Base-by-base conservation (phyloP, 1,140 invertebrate species). In the Triops longicaudatus region DNA sequence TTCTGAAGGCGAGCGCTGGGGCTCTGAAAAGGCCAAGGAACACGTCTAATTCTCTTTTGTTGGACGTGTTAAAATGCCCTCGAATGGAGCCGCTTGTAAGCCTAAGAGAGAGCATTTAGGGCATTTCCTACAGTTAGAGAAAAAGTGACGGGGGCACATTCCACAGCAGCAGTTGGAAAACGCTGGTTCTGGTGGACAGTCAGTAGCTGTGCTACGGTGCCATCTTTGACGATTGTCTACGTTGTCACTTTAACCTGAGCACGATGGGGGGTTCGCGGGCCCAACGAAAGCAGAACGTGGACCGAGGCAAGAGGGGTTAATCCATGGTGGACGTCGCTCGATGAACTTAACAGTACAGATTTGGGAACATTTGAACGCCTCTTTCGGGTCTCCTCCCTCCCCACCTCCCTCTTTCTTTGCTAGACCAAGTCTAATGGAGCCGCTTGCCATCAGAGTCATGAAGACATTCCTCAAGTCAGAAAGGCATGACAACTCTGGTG, bases 401-500 rank as follows among this genome's bases (percentile, higher is more conserved):
- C 50, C 22, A 22, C 50, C 50, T 37, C 31, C 50, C 50, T 63
- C 50, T 22, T 63, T 17, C 50, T 63, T 63, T 17, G 50, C 50
- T 63, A 37, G 31, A 37, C 50, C 14, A 63, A 63, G 50, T 63
- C 50, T 63, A 63, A 63, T 63, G 50, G 50, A 63, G 50, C 50
- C 50, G 50, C 50, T 63, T 63, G 50, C 50, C 50, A 63, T 63
- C 50, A 63, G 50, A 63, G 50, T 63, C 50, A 63, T 63, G 50
- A 63, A 63, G 50, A 63, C 50, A 63, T 63, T 63, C 50, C 50
- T 63, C 50, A 12, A 63, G 50, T 63, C 14, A 63, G 50, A 63
- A 63, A 63, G 50, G 50, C 50, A 63, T 63, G 50, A 63, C 50
- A 63, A 63, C 50, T 63, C 50, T 63, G 50, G 50, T 63, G 50